Evolutionary conservation across 2,797 vertebrate genomes (phyloP), one percentile per base, ranked within the genome.

Genomic region (Odontamblyopus lacepedii): DNA sequence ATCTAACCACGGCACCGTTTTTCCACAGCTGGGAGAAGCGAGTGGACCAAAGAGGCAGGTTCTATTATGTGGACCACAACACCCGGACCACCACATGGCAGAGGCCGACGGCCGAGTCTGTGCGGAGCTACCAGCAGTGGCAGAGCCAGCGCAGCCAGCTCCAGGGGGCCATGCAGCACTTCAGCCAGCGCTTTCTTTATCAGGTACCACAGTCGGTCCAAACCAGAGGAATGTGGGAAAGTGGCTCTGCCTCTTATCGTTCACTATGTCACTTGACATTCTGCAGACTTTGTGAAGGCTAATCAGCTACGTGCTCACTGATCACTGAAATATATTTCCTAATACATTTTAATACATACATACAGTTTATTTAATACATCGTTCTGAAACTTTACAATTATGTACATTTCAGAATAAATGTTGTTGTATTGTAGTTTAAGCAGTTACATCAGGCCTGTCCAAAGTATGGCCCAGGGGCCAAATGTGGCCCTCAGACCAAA

Each of bases 11-110:
- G 44, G 44, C 44, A 48, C 23, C 23, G 6, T 3, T 51, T 19
- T 9, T 55, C 5, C 23, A 57, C 23, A 99, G 98, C 80, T 99
- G 98, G 97, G 98, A 99, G 90, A 98, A 98, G 26, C 96, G 98
- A 0, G 96, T 98, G 85, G 97, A 99, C 73, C 96, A 96, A 76
- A 93, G 96, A 0, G 98, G 97, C 56, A 86, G 98, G 71, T 97
- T 95, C 82, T 99, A 99, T 92, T 99, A 98, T 0, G 97, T 99
- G 86, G 98, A 99, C 87, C 98, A 99, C 93, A 99, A 98, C 91
- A 99, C 97, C 0, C 89, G 97, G 50, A 99, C 97, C 79, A 99
- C 98, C 81, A 99, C 98, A 0, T 99, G 98, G 98, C 98, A 99
- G 91, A 94, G 97, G n/a, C 98, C 97, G 44, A 99, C 98, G 0